These are phyloP conservation scores for Acromyrmex charruanus DNA, from an alignment of 1,140 invertebrate genomes.

Conservation along the genomic window DNA sequence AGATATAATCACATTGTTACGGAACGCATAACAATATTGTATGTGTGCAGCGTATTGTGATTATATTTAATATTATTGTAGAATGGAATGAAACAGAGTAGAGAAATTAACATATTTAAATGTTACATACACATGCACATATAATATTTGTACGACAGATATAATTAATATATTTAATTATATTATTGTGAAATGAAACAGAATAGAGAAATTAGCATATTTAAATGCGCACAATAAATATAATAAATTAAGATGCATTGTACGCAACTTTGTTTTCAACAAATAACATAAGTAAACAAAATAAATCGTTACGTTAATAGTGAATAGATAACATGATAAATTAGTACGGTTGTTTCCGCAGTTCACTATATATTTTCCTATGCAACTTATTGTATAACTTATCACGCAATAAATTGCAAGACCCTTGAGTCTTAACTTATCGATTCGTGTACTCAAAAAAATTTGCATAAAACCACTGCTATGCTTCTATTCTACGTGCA, in stretches of 20 bases:
- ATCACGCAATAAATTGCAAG: slow-evolving; percentile 19
- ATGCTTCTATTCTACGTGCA: background rate
- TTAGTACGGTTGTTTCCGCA: background rate
- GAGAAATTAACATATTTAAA: background rate
- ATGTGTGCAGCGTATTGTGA: background rate
- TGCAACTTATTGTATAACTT: background rate
- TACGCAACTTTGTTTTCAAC: background rate
- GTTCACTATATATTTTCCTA: slow-evolving; percentile 4
- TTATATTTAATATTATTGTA: background rate
- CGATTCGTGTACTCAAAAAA: background rate
- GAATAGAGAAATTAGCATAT: background rate
- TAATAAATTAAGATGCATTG: background rate
- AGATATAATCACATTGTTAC: no score
- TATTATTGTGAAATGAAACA: background rate
- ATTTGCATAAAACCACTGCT: background rate
- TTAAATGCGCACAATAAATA: background rate
- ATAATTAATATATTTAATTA: no score
- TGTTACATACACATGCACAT: background rate
- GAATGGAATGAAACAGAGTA: background rate
- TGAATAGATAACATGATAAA: background rate
- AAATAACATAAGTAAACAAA: slow-evolving; percentile 3
- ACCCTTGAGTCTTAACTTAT: slow-evolving; percentile 4
- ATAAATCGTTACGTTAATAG: background rate
- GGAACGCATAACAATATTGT: no score
- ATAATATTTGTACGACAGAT: no score